Evolutionary conservation across 2,113 vertebrate species (phyloP).

Genomic region (Cebidichthys violaceus): DNA sequence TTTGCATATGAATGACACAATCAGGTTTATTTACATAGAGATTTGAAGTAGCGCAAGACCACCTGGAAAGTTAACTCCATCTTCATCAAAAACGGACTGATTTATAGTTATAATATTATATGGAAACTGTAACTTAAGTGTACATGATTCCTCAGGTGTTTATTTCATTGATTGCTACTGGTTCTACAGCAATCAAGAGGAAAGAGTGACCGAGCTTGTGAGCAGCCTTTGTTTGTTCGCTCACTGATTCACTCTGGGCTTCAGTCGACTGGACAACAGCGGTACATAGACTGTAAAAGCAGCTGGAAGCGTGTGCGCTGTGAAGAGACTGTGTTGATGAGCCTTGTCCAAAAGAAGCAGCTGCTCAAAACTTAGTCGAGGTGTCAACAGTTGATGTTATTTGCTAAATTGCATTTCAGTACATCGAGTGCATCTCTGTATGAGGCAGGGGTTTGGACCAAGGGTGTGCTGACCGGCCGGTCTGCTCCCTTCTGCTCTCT

Average conservation of each 20-base stretch:
- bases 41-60: slow-evolving; percentile 30
- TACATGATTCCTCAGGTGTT: neutral
- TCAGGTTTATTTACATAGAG: slow-evolving; percentile 53
- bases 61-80: slow-evolving; percentile 36
- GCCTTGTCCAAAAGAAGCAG: slow-evolving; percentile 26
- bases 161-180: slow-evolving; percentile 21
- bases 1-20: slow-evolving; percentile 65
- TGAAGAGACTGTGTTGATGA: neutral
- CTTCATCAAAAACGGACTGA: slow-evolving; percentile 24
- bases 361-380: slow-evolving; percentile 21
- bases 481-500: slow-evolving; percentile 1
- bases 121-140: slow-evolving; percentile 1
- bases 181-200: slow-evolving; percentile 30
- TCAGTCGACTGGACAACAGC: slow-evolving; percentile 42
- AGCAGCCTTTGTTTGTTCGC: slow-evolving; percentile 10
- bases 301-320: slow-evolving; percentile 37
- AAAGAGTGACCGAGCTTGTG: slow-evolving; percentile 25
- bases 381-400: slow-evolving; percentile 15
- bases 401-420: neutral
- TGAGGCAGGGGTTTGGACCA: neutral
- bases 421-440: neutral
- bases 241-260: slow-evolving; percentile 20
- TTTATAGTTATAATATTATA: slow-evolving; percentile 38
- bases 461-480: slow-evolving; percentile 1
- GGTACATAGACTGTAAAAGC: slow-evolving; percentile 37